A percentile compares a stretch with the other conserved stretches of the same genome.
Conservation (phyloP, 2,113 vertebrate genomes). For the Heterotis niloticus region DNA sequence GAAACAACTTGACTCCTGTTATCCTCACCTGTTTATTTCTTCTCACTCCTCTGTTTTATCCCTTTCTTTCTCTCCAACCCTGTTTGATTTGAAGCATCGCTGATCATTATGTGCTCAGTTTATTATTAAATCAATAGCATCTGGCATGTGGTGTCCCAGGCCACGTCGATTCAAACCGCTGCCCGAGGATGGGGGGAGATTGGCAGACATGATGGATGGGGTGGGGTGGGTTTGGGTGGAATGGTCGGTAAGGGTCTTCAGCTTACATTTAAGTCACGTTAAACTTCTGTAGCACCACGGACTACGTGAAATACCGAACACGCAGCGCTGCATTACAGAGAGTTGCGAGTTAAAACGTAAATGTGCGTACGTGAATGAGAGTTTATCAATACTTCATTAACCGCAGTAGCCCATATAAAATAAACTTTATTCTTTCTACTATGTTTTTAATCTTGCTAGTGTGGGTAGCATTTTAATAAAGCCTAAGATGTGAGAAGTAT, state of each 20-base stretch:
- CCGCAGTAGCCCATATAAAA: background rate
- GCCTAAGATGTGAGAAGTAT: background rate
- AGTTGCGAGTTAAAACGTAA: background rate
- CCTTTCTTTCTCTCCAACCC: background rate
- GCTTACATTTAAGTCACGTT: too few species aligned
- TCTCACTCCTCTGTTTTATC: background rate
- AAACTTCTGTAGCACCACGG: too few species aligned
- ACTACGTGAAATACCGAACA: background rate
- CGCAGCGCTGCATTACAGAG: background rate
- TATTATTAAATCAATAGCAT: constrained; percentile 27
- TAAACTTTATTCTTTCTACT: background rate
- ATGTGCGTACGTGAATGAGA: background rate
- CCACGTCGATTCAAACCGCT: background rate
- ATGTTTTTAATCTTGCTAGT: background rate
- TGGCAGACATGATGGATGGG: too few species aligned
- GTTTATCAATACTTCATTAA: background rate
- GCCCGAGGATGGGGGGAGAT: background rate
- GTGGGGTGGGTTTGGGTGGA: too few species aligned
- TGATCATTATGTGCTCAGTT: constrained; percentile 23
- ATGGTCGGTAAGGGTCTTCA: too few species aligned
- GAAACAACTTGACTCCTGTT: constrained; percentile 17
- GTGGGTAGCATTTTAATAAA: background rate
- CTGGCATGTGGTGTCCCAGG: background rate
- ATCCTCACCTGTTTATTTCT: background rate
- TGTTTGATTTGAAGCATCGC: constrained; percentile 11